A percentile compares a stretch with the other conserved stretches of the same genome.
These are phyloP conservation scores for Synergus gifuensis DNA, from an alignment of 2,888 invertebrate genomes.

Conservation along the genomic window DNA sequence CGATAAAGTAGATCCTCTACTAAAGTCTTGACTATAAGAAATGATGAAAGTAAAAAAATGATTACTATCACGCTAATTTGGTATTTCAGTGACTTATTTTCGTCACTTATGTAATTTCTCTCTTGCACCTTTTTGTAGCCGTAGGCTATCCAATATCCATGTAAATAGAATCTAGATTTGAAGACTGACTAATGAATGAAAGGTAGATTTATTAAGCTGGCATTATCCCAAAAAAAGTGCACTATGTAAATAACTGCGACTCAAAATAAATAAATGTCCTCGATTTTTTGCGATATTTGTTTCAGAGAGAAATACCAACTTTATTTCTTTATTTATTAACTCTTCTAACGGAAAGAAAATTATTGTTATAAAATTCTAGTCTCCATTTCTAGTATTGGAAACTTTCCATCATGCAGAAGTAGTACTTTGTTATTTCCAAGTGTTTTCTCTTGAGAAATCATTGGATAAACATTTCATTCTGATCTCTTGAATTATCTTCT, in stretches of 20 bases:
- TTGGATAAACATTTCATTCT: not conserved
- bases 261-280: not conserved
- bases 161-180: conserved; percentile 4
- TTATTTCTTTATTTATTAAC: not conserved
- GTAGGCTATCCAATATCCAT: not conserved
- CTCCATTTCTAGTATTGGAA: no score
- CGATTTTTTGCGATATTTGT: no score
- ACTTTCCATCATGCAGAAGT: not conserved
- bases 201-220: not conserved
- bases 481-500: not conserved
- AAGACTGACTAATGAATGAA: not conserved
- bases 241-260: not conserved
- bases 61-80: no score
- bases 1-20: not conserved
- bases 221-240: not conserved
- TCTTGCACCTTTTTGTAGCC: not conserved
- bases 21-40: no score
- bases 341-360: not conserved
- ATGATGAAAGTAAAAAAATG: no score
- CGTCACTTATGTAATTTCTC: not conserved
- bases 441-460: not conserved
- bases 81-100: not conserved
- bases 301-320: not conserved
- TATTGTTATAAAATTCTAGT: not conserved
- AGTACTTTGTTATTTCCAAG: not conserved